Evolutionary conservation across 2,113 vertebrate species (phyloP).

Genomic region (Melozone crissalis): DNA sequence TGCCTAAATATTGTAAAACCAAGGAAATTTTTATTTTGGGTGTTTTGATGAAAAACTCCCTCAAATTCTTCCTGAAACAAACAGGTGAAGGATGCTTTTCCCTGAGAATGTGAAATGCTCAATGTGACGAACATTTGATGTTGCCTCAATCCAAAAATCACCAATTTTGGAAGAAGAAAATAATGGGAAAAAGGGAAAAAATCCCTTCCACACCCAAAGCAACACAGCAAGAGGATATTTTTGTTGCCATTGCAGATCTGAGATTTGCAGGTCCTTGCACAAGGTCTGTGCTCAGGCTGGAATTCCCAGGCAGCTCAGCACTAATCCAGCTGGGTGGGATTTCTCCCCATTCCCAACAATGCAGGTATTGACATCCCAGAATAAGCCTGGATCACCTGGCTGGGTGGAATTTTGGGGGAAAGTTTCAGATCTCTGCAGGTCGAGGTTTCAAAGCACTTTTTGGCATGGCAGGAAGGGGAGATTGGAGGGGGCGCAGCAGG

Average conservation of each 20-base stretch:
- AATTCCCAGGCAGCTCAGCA: not conserved
- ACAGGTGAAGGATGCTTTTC: not conserved
- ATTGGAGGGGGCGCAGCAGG: not conserved
- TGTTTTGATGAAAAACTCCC: not conserved
- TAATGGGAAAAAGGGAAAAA: rapidly evolving
- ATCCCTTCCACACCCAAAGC: not conserved
- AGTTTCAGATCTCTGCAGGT: not conserved
- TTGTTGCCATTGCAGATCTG: not conserved
- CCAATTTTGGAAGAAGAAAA: not conserved
- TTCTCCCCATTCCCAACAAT: not conserved
- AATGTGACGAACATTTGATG: rapidly evolving
- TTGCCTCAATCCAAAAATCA: not conserved
- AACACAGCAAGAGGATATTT: rapidly evolving
- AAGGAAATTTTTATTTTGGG: not conserved
- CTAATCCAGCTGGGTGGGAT: not conserved
- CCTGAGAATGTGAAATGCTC: rapidly evolving
- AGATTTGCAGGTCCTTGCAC: not conserved
- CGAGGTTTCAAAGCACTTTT: not conserved
- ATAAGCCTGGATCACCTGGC: not conserved
- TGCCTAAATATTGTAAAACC: not conserved
- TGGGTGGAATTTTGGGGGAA: not conserved
- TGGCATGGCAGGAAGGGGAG: not conserved
- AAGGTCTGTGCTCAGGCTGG: not conserved
- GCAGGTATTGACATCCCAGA: not conserved
- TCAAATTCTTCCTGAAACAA: not conserved